phyloP scores from a whole-genome alignment of 1,140 invertebrate genomes.

The Penaeus chinensis region DNA sequence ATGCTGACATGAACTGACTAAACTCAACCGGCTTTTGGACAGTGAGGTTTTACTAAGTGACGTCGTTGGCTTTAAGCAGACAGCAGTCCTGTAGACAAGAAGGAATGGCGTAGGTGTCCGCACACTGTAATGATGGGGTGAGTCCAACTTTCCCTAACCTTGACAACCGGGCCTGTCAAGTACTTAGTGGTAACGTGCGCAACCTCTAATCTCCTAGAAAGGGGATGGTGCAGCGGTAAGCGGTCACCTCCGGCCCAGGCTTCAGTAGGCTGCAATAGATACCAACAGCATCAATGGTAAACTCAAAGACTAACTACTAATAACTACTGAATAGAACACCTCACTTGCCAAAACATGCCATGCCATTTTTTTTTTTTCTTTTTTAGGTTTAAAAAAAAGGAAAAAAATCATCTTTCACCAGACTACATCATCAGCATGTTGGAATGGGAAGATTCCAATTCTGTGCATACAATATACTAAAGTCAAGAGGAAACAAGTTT shows the following conservation, averaged over 20 bases:
- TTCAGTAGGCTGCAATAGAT: slow-evolving; percentile 61
- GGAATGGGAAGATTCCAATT: slow-evolving; percentile 60
- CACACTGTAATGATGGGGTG: slow-evolving; percentile 49
- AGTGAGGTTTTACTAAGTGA: slow-evolving; percentile 57
- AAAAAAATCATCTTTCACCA: slow-evolving; percentile 39
- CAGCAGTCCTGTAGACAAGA: slow-evolving; percentile 57
- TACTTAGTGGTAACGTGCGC: slow-evolving; percentile 60
- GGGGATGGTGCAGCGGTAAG: slow-evolving; percentile 59
- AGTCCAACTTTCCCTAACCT: slow-evolving; percentile 58
- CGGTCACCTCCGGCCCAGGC: slow-evolving; percentile 55
- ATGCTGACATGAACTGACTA: slow-evolving; percentile 38
- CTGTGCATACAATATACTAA: slow-evolving; percentile 54
- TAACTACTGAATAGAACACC: slow-evolving; percentile 61
- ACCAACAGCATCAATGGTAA: slow-evolving; percentile 60
- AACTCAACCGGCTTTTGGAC: slow-evolving; percentile 58
- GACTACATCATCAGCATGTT: slow-evolving; percentile 61
- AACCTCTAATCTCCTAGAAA: slow-evolving; percentile 61
- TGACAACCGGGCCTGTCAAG: slow-evolving; percentile 54
- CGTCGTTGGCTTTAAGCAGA: slow-evolving; percentile 55
- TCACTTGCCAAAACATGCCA: slow-evolving; percentile 56
- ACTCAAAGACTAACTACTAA: slow-evolving; percentile 58
- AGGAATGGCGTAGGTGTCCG: slow-evolving; percentile 58
- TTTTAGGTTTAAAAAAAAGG: slow-evolving; percentile 9
- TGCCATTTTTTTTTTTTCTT: slow-evolving; percentile 35
- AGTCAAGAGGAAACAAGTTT: slow-evolving; percentile 41